Evolutionary conservation across 2,888 invertebrate species (phyloP).

Genomic region (Bugula neritina): DNA sequence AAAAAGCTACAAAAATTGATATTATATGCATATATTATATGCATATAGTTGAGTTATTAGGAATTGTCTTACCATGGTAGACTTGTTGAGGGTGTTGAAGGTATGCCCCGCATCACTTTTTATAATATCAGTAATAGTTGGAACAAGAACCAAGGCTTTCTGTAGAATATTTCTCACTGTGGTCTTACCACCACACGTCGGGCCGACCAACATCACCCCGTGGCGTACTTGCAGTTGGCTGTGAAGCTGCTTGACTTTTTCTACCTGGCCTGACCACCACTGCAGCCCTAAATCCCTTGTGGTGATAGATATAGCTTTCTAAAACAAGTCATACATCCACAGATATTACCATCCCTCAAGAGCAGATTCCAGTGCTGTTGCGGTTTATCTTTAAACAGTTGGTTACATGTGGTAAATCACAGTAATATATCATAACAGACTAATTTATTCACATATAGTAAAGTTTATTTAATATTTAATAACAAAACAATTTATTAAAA

Average conservation of each 20-base stretch:
- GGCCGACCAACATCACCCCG: slow-evolving; percentile 53
- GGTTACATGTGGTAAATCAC: too few species aligned
- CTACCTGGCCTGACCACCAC: slow-evolving; percentile 49
- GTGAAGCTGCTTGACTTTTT: slow-evolving; percentile 52
- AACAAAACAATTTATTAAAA: too few species aligned
- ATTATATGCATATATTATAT: too few species aligned
- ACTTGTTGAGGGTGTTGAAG: slow-evolving; percentile 22
- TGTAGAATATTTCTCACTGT: slow-evolving; percentile 49
- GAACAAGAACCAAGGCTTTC: slow-evolving; percentile 48
- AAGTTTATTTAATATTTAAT: too few species aligned
- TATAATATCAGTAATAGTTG: slow-evolving; percentile 35
- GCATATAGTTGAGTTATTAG: too few species aligned
- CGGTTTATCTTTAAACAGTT: too few species aligned
- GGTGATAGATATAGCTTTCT: slow-evolving; percentile 50
- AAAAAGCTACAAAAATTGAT: too few species aligned
- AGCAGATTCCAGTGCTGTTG: too few species aligned
- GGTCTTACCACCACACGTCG: slow-evolving; percentile 52
- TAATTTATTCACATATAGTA: too few species aligned
- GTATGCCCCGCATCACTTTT: not conserved
- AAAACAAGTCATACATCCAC: too few species aligned
- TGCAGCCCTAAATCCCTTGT: slow-evolving; percentile 48
- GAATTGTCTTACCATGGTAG: slow-evolving; percentile 1
- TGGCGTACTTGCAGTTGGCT: slow-evolving; percentile 52
- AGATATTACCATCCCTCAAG: too few species aligned
- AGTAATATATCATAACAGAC: too few species aligned